Base-by-base conservation (phyloP, 2,888 invertebrate species). In the Cotesia congregata region DNA sequence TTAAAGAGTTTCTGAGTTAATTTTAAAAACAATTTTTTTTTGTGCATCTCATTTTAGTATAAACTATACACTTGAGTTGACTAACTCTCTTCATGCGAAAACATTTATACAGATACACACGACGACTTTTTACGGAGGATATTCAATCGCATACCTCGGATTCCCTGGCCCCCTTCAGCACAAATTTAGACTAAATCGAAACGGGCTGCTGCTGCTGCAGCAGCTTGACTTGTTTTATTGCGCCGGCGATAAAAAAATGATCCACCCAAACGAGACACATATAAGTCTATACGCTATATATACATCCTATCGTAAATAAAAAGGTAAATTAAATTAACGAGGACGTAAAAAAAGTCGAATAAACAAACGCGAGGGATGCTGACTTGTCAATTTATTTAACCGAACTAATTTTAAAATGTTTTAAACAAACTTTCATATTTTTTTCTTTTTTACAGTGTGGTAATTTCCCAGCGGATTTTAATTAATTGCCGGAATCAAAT, bases 141-240 rank as follows among this genome's bases (percentile, higher is more conserved):
- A 72, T 75, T 71, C 70, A 65, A 65, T 75, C 71, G 71, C 64
- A 70, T 75, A 70, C 70, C 65, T 39, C 15, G 59, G 64, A 75
- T 75, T 75, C 64, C 64, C 70, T 59, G 50, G 60, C 17, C 60
- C 50, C n/a, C 7, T 12, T 20, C 7, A 50, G 50, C 50, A 50
- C 50, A 50, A 50, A 50, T 50, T 50, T 50, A 50, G 50, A 50
- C 50, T 50, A 50, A 50, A 50, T 50, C 50, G 50, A 50, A 50
- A 50, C 50, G 50, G 50, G 50, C 50, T 50, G 50, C 50, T 12
- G 50, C 12, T 12, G 50, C 50, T 12, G 50, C 12, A 4, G 50
- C 9, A 50, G 50, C 3, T 30, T 3, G 30, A 30, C 30, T 30
- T 30, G 30, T 30, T 30, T 30, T 30, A 30, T 30, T 30, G 30